Base-by-base conservation (phyloP, 2,113 vertebrate species). In the Tetrax tetrax region DNA sequence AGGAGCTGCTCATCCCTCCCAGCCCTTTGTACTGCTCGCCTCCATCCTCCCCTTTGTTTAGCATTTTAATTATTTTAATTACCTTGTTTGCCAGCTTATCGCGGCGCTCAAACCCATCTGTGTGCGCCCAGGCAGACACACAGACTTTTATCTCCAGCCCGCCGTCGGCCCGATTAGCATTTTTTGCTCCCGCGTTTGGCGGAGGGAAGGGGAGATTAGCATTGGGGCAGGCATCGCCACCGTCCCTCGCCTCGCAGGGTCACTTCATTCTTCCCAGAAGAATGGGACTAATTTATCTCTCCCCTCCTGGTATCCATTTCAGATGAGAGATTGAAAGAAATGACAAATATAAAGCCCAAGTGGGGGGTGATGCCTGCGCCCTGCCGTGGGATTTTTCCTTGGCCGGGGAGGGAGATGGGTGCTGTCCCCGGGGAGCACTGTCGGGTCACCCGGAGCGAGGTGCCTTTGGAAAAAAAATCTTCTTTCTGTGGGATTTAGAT, bases 41-140 rank as follows among this genome's bases (percentile, higher is more conserved):
- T 96, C 84, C 94, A 96, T 97, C 94, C 91, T 96, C 97, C 97
- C 95, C 95, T 96, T 97, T 97, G 97, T 97, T 97, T 97, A 97
- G 97, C 96, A 95, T 97, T 97, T 97, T 97, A 97, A 97, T 97
- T 97, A 97, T 97, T 97, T 97, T 97, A 97, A 97, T 97, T 97
- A 96, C 96, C 96, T 97, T 97, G 96, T 97, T 97, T 97, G 97
- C 97, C 95, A 91, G 97, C 97, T 97, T 97, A 97, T 97, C 97
- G 87, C 88, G 1, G 70, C 54, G 86, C 95, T 97, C 97, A 97
- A 97, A 95, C 95, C 97, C 97, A 95, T 95, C 97, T 94, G 80
- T 17, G 66, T 92, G 94, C 35, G 29, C n/a, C 2, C 87, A 70
- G 93, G 94, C 97, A 97, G 93, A 97, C 96, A 95, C 94, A 54